phyloP scores from a whole-genome alignment of 2,888 invertebrate genomes.

The Argyra leucocephala region DNA sequence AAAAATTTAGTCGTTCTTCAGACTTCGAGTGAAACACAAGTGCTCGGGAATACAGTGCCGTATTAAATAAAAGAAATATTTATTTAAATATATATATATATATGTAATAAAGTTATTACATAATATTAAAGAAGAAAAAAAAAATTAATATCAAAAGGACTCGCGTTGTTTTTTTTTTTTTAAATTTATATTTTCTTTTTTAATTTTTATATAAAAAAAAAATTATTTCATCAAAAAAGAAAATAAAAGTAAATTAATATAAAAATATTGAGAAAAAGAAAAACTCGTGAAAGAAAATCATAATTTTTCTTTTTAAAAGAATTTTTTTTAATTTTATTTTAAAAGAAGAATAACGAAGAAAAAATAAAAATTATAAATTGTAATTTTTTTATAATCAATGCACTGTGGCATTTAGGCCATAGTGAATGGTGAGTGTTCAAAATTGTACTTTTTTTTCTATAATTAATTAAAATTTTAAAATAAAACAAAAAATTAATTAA shows the following conservation, averaged over 20 bases:
- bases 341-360: background rate
- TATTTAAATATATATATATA: background rate
- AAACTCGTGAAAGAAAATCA: too few relatives aligned
- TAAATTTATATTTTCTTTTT: background rate
- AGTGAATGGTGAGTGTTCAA: constrained; percentile 39
- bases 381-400: constrained; percentile 5
- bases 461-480: too few relatives aligned
- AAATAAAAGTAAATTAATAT: background rate
- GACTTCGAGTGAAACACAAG: constrained; percentile 41
- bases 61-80: constrained; percentile 17
- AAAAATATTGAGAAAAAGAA: too few relatives aligned
- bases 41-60: constrained; percentile 31
- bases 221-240: background rate
- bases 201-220: background rate
- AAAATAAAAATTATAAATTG: background rate
- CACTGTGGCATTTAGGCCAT: constrained; percentile 40
- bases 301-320: background rate
- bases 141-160: background rate
- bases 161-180: background rate
- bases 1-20: constrained; percentile 41
- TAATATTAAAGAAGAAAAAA: background rate
- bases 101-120: background rate
- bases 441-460: background rate
- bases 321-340: background rate
- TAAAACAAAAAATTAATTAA: too few relatives aligned